Evolutionary conservation across 2,797 vertebrate species (phyloP).

Genomic region (Pithecia hirsuta): DNA sequence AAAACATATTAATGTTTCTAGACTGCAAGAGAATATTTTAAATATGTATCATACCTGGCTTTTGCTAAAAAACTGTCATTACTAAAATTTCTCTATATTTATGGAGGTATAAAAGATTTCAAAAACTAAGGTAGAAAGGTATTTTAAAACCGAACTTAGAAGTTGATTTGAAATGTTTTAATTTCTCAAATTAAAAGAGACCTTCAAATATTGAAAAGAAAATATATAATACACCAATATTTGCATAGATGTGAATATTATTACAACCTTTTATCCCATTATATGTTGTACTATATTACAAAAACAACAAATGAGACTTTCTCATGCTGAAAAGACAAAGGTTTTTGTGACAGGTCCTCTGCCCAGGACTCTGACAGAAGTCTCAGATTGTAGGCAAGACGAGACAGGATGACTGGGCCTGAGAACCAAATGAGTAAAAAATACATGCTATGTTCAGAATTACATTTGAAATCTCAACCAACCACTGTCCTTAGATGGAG

Average conservation of each 20-base stretch:
- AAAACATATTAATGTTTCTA: constrained; percentile 54
- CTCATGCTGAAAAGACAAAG: background rate
- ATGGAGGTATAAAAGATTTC: background rate
- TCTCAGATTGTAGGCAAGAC: background rate
- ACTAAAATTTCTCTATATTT: constrained; percentile 4
- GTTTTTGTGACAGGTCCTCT: background rate
- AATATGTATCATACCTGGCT: background rate
- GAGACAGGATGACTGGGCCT: background rate
- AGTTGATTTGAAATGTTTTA: background rate
- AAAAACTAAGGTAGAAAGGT: background rate
- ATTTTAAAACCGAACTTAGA: background rate
- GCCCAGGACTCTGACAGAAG: background rate
- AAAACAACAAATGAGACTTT: background rate
- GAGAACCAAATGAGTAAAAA: background rate
- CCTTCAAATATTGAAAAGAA: background rate
- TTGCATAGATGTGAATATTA: background rate
- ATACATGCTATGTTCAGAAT: background rate
- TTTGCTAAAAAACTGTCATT: constrained; percentile 36
- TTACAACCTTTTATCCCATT: accelerated
- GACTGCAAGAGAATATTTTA: constrained; percentile 35
- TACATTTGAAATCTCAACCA: background rate
- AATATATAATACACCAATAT: background rate
- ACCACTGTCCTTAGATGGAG: background rate
- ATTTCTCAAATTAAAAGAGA: constrained; percentile 1
- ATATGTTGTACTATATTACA: background rate